These are phyloP conservation scores for Danio aesculapii DNA, from an alignment of 2,797 vertebrate genomes.

Conservation along the genomic window DNA sequence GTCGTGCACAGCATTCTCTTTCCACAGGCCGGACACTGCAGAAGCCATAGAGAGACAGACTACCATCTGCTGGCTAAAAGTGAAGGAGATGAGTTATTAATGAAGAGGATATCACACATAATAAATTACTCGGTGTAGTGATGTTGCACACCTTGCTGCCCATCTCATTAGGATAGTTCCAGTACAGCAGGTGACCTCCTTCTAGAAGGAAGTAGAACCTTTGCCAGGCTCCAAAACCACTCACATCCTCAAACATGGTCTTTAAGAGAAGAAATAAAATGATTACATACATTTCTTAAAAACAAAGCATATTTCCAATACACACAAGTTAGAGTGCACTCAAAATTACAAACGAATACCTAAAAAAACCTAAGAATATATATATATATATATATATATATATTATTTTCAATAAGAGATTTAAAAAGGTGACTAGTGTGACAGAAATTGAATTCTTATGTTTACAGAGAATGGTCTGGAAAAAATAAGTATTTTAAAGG, in stretches of 20 bases:
- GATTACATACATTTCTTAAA: background rate
- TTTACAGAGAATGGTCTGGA: no score
- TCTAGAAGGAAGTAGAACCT: constrained; percentile 79
- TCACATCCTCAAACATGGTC: constrained; percentile 84
- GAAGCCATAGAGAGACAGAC: constrained; percentile 73
- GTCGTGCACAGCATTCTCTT: constrained; percentile 81
- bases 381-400: no score
- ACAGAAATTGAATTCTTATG: no score
- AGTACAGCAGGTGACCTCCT: constrained; percentile 73
- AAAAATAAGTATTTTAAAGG: no score
- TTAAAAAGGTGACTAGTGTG: no score
- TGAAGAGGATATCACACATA: background rate
- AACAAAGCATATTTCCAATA: background rate
- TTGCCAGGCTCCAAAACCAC: constrained; percentile 82
- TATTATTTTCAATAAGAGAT: no score
- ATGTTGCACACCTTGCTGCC: constrained; percentile 73
- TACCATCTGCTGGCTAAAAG: constrained; percentile 77
- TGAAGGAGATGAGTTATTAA: background rate
- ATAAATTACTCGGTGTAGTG: no score
- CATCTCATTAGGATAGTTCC: constrained; percentile 82
- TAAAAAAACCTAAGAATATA: background rate
- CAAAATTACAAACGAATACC: no score
- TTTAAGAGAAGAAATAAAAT: constrained; percentile 40
- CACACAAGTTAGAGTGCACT: background rate
- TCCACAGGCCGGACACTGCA: constrained; percentile 74